These are phyloP conservation scores for Agonopterix subpropinquella DNA, from an alignment of 2,888 invertebrate genomes.

Conservation along the genomic window DNA sequence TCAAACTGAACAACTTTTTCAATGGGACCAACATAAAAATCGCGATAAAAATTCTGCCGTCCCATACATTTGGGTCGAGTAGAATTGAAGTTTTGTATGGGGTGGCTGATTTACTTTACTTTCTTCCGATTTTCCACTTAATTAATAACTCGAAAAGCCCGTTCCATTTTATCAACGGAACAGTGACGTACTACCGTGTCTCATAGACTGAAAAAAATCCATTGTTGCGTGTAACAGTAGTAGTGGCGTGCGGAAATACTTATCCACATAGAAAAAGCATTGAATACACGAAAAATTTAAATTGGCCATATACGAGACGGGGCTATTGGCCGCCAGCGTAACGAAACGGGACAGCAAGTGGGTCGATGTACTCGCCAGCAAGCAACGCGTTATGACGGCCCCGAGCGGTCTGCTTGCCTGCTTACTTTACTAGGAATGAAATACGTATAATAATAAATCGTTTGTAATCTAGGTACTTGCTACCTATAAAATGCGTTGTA, in stretches of 20 bases:
- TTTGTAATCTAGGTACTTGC: too few relatives aligned
- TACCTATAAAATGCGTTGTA: too few relatives aligned
- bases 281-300: slow-evolving; percentile 26
- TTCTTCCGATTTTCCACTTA: too few relatives aligned
- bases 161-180: too few relatives aligned
- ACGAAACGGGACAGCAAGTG: slow-evolving; percentile 24
- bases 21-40: too few relatives aligned
- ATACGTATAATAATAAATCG: background rate
- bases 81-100: too few relatives aligned
- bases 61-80: too few relatives aligned
- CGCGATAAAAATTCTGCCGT: too few relatives aligned
- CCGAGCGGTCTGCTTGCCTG: background rate
- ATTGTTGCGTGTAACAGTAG: slow-evolving; percentile 12
- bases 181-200: background rate
- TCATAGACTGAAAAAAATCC: background rate
- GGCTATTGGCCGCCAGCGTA: slow-evolving; percentile 21
- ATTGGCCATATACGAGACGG: slow-evolving; percentile 26
- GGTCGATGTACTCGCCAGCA: slow-evolving; percentile 38
- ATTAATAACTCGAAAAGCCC: too few relatives aligned
- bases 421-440: background rate
- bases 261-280: slow-evolving; percentile 27
- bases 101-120: too few relatives aligned
- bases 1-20: too few relatives aligned
- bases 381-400: slow-evolving; percentile 18
- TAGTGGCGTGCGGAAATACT: slow-evolving; percentile 30